A percentile compares a stretch with the other conserved stretches of the same genome.
Conservation (phyloP, 2,888 invertebrate species). For the Keiferia lycopersicella region DNA sequence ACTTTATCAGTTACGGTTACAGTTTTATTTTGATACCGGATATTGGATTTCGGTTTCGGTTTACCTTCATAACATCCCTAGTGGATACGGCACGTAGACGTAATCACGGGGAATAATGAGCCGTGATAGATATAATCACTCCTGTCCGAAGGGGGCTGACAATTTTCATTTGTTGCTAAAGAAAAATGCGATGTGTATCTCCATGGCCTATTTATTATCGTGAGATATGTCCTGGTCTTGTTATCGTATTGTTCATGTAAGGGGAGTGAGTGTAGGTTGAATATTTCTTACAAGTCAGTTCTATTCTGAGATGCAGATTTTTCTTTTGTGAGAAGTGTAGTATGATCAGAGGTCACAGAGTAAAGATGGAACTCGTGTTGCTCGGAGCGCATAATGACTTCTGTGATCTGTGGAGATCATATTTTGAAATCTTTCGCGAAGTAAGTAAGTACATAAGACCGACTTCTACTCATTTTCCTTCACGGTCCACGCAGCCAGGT, state of each 20-base stretch:
- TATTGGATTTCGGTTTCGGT: too few relatives aligned
- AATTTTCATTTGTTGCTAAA: conserved; percentile 36
- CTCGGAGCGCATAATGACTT: too few relatives aligned
- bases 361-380: too few relatives aligned
- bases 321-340: not conserved
- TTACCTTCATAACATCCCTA: too few relatives aligned
- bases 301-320: conserved; percentile 5
- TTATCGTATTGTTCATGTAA: conserved; percentile 1
- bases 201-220: conserved; percentile 15
- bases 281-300: not conserved
- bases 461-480: too few relatives aligned
- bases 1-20: too few relatives aligned
- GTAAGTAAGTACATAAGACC: too few relatives aligned
- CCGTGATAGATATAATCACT: conserved; percentile 51
- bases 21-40: too few relatives aligned
- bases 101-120: conserved; percentile 69
- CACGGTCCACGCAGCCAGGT: too few relatives aligned
- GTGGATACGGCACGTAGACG: conserved; percentile 62
- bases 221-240: conserved; percentile 3
- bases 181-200: conserved; percentile 22
- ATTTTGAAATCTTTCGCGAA: too few relatives aligned
- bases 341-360: too few relatives aligned
- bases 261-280: not conserved
- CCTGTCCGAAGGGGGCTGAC: conserved; percentile 37
- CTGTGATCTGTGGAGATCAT: too few relatives aligned